A percentile compares a stretch with the other conserved stretches of the same genome.
Evolutionary conservation across 2,797 vertebrate species (phyloP).

Genomic region (Anguilla megastoma): DNA sequence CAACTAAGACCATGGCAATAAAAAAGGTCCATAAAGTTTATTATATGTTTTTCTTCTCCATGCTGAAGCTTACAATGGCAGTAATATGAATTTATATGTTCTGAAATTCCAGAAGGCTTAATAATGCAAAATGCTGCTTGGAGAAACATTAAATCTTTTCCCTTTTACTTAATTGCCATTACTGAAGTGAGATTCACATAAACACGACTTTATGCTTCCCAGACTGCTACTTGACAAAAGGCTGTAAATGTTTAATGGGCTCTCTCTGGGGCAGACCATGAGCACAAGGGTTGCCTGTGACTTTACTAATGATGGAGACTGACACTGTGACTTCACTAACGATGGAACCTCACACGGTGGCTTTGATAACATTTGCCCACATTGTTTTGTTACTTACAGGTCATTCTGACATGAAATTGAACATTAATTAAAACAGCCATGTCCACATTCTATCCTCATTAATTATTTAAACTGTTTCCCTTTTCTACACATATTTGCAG

Average conservation of each 20-base stretch:
- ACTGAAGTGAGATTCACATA: slow-evolving; percentile 54
- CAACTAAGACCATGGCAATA: neutral
- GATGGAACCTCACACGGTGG: neutral
- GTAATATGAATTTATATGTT: slow-evolving; percentile 17
- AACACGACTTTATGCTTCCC: slow-evolving; percentile 58
- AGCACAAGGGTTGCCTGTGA: slow-evolving; percentile 40
- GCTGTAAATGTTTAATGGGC: slow-evolving; percentile 52
- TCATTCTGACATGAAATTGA: neutral
- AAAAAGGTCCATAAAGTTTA: neutral
- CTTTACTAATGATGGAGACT: slow-evolving; percentile 45
- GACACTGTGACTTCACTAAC: slow-evolving; percentile 32
- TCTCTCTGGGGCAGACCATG: slow-evolving; percentile 9
- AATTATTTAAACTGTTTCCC: too few species aligned
- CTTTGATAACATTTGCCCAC: neutral
- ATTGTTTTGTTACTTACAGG: slow-evolving; percentile 32
- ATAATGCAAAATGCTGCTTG: slow-evolving; percentile 40
- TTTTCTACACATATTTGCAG: too few species aligned
- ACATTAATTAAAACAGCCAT: neutral
- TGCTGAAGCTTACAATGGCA: slow-evolving; percentile 9
- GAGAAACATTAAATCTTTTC: slow-evolving; percentile 45
- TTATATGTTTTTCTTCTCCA: slow-evolving; percentile 3
- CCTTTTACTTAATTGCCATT: slow-evolving; percentile 51
- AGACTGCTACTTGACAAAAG: slow-evolving; percentile 54
- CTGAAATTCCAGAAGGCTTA: slow-evolving; percentile 30
- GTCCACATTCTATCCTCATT: neutral